Conservation (phyloP, 2,888 invertebrate genomes). For the Vandiemenella viatica region DNA sequence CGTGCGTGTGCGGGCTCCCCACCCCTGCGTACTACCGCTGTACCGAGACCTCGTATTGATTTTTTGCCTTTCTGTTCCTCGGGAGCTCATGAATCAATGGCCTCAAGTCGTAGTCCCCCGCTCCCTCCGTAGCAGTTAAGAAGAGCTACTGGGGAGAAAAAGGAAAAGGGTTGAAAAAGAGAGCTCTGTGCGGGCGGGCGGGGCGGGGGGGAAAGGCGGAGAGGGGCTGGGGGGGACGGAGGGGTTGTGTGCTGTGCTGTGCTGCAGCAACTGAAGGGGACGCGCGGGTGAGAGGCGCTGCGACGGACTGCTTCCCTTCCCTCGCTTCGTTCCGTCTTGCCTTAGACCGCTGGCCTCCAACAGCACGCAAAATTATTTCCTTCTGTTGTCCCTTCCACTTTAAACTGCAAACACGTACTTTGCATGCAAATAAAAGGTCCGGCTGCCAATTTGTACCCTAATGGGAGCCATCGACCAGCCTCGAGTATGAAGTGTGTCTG, state of each 20-base stretch:
- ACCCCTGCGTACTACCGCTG: background rate
- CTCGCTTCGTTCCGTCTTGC: no score
- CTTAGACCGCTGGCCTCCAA: no score
- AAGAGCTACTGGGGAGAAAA: constrained; percentile 18
- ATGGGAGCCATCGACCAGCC: no score
- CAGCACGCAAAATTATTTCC: no score
- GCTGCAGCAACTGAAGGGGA: constrained; percentile 1
- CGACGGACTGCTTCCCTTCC: no score
- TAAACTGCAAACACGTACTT: no score
- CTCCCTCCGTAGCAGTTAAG: constrained; percentile 15
- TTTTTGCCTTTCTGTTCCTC: constrained; percentile 15
- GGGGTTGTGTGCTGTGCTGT: no score
- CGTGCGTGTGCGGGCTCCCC: no score
- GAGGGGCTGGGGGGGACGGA: background rate
- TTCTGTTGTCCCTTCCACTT: no score
- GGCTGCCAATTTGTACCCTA: no score
- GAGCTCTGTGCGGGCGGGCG: constrained; percentile 6
- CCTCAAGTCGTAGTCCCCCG: constrained; percentile 9
- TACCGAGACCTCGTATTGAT: constrained; percentile 13
- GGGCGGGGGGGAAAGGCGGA: constrained; percentile 2
- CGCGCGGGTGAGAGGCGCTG: background rate
- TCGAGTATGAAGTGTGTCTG: no score
- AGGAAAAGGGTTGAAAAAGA: constrained; percentile 14
- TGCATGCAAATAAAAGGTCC: no score
- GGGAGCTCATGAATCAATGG: constrained; percentile 14